A percentile compares a stretch with the other conserved stretches of the same genome.
These are phyloP conservation scores for Catagonus wagneri DNA, from an alignment of 2,113 vertebrate genomes.

Conservation along the genomic window DNA sequence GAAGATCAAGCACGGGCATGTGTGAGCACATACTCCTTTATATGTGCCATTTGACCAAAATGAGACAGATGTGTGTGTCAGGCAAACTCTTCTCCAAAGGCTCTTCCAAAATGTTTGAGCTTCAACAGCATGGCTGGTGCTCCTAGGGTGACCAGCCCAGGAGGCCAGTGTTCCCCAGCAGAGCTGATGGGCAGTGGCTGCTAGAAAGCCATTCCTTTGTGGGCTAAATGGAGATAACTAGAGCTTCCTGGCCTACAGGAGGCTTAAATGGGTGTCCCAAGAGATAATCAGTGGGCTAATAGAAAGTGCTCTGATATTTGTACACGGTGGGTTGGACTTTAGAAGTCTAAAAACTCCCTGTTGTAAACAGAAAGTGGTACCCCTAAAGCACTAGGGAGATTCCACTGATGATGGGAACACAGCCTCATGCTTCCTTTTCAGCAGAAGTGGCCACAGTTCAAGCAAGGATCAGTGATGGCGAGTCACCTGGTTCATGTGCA, in stretches of 20 bases:
- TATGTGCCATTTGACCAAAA: fast-evolving
- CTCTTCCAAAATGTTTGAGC: not conserved
- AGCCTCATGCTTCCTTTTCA: not conserved
- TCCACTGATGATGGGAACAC: fast-evolving
- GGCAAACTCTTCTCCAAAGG: not conserved
- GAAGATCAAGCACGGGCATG: not conserved
- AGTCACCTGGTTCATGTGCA: not conserved
- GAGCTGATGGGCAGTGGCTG: not conserved
- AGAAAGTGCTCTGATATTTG: not conserved
- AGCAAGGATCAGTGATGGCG: not conserved
- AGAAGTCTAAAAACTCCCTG: not conserved
- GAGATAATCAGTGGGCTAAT: not conserved
- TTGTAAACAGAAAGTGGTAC: not conserved
- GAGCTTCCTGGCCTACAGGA: not conserved
- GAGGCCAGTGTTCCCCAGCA: not conserved
- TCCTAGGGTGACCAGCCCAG: not conserved
- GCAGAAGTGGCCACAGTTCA: not conserved
- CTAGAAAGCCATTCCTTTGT: constrained; percentile 37
- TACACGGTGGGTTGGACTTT: not conserved
- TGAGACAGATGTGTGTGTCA: not conserved
- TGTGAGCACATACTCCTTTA: not conserved
- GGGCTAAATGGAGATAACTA: not conserved
- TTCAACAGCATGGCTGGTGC: not conserved
- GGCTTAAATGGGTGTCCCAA: not conserved
- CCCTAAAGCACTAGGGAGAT: not conserved